phyloP scores from a whole-genome alignment of 2,113 vertebrate species.

The Neomonachus schauinslandi region DNA sequence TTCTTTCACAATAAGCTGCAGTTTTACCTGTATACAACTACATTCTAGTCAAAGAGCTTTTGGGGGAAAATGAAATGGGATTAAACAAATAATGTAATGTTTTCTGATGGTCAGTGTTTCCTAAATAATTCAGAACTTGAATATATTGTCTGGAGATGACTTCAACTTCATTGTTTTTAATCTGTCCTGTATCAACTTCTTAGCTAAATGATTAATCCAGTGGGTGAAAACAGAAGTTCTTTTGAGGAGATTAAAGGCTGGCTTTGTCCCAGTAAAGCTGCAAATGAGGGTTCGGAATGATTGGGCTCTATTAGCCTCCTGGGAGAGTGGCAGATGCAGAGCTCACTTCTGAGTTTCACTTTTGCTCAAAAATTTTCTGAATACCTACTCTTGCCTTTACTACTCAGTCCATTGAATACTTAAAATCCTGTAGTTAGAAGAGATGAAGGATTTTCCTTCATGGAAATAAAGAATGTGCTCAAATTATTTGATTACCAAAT shows the following conservation, averaged over 20 bases:
- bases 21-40: slow-evolving; percentile 41
- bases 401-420: neutral
- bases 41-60: slow-evolving; percentile 44
- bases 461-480: neutral
- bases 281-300: neutral
- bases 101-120: neutral
- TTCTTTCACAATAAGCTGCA: neutral
- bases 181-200: neutral
- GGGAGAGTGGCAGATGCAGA: neutral
- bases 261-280: neutral
- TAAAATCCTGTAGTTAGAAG: neutral
- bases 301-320: neutral
- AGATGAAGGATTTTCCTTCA: neutral
- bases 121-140: neutral
- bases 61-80: neutral
- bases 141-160: neutral
- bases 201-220: neutral
- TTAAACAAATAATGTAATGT: neutral
- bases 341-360: neutral
- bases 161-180: neutral
- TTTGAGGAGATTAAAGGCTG: neutral
- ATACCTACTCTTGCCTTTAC: neutral
- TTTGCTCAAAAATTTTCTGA: neutral
- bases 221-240: slow-evolving; percentile 13
- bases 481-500: neutral